Evolutionary conservation across 1,140 invertebrate species (phyloP).

Genomic region (Drosophila sp.): DNA sequence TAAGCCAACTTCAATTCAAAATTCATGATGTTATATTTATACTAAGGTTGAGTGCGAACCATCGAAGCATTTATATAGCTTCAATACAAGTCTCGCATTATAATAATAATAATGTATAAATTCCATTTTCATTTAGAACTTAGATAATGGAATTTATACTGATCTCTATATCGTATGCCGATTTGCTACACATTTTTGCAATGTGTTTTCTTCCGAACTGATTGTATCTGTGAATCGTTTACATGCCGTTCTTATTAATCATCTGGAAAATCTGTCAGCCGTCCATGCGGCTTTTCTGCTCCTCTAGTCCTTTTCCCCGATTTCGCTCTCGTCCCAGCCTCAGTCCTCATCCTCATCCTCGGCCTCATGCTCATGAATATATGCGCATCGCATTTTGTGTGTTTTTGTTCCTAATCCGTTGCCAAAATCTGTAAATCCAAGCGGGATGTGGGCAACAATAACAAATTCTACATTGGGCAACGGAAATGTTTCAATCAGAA

Average conservation of each 20-base stretch:
- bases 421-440: constrained; percentile 72
- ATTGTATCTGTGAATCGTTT: constrained; percentile 34
- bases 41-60: too few relatives aligned
- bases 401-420: constrained; percentile 64
- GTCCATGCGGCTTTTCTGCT: neutral
- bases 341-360: neutral
- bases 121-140: too few relatives aligned
- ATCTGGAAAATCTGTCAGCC: constrained; percentile 41
- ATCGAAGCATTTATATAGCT: too few relatives aligned
- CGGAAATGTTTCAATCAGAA: constrained; percentile 77
- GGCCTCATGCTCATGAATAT: constrained; percentile 30
- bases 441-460: constrained; percentile 63
- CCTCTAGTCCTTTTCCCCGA: too few relatives aligned
- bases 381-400: constrained; percentile 40
- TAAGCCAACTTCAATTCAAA: neutral
- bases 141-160: too few relatives aligned
- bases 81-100: too few relatives aligned
- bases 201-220: neutral
- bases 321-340: neutral
- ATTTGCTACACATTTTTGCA: too few relatives aligned
- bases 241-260: constrained; percentile 35
- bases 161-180: too few relatives aligned
- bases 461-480: constrained; percentile 53
- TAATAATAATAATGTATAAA: too few relatives aligned
- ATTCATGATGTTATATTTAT: too few relatives aligned